phyloP scores from a whole-genome alignment of 92 coral and sea anemone genomes.

The Scolanthus callimorphus region DNA sequence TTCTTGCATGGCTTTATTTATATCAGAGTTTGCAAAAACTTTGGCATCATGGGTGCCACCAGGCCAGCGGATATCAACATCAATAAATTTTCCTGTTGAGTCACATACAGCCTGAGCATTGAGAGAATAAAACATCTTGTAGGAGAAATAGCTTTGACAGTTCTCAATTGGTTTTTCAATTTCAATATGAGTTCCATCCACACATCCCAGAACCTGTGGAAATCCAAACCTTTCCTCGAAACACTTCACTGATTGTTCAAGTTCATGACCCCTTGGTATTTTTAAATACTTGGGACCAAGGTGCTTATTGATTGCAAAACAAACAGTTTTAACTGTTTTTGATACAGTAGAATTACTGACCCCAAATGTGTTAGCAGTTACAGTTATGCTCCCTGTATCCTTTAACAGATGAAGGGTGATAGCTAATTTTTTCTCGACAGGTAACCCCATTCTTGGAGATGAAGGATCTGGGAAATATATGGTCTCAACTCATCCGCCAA shows the following conservation, averaged over 20 bases:
- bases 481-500: constrained; percentile 30
- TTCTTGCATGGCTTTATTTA: constrained; percentile 9
- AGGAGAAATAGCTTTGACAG: constrained; percentile 51
- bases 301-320: constrained; percentile 27
- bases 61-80: constrained; percentile 33
- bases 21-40: constrained; percentile 19
- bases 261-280: constrained; percentile 39
- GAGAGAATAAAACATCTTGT: constrained; percentile 29
- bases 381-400: constrained; percentile 49
- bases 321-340: constrained; percentile 41
- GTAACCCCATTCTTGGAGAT: constrained; percentile 43
- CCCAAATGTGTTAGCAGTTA: constrained; percentile 66
- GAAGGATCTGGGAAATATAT: constrained; percentile 33
- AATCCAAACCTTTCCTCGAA: constrained; percentile 58
- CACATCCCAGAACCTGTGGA: too few species aligned
- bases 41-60: constrained; percentile 39
- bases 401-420: constrained; percentile 39
- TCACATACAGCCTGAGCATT: constrained; percentile 32
- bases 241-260: constrained; percentile 39
- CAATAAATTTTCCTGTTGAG: constrained; percentile 19
- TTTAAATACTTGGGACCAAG: constrained; percentile 40
- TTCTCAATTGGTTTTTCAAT: constrained; percentile 39
- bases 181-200: constrained; percentile 52
- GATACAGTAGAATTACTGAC: constrained; percentile 39
- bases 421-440: constrained; percentile 47